Percentiles rank a stretch among this genome's conserved stretches.
Conservation (phyloP, 2,888 invertebrate genomes). For the Acleris emargana region DNA sequence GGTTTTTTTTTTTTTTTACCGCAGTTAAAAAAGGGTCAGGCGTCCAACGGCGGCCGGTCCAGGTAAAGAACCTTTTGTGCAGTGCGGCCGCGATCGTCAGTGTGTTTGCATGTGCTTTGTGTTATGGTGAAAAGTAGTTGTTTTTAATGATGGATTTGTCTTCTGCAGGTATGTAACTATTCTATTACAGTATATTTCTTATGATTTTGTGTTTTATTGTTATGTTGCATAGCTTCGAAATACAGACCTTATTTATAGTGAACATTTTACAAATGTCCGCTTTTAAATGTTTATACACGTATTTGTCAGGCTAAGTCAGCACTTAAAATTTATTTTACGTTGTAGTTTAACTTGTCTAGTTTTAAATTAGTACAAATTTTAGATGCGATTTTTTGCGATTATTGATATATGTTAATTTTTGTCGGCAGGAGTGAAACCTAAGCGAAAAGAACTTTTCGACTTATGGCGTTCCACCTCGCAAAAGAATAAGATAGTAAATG, state of each 20-base stretch:
- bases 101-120: neutral
- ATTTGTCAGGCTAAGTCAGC: neutral
- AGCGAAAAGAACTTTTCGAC: no score
- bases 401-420: no score
- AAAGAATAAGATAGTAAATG: no score
- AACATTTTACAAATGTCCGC: neutral
- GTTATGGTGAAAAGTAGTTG: neutral
- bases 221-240: neutral
- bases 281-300: neutral
- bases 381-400: no score
- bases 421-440: no score
- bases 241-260: neutral
- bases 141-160: neutral
- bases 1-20: no score
- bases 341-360: no score
- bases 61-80: neutral
- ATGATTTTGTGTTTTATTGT: neutral
- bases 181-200: neutral
- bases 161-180: neutral
- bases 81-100: neutral
- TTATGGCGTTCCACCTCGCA: no score
- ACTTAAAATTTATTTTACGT: neutral
- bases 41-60: neutral
- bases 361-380: no score
- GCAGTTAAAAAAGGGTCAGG: neutral